Base-by-base conservation (phyloP, 2,113 vertebrate genomes). In the Balaenoptera acutorostrata region DNA sequence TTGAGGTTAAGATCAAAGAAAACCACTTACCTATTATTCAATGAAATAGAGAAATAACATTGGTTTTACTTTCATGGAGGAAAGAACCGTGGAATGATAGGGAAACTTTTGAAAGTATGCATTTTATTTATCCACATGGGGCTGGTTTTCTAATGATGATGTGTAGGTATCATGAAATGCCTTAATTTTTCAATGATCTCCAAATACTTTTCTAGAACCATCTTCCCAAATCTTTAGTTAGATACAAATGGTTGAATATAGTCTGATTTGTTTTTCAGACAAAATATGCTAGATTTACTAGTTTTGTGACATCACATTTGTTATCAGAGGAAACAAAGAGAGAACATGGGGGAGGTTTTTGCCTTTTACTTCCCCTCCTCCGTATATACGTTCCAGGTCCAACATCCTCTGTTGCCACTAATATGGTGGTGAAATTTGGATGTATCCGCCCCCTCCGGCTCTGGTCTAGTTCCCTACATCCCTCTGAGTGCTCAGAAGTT, bases 401-500 rank as follows among this genome's bases (percentile, higher is more conserved):
- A 41, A 3, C 41, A 21, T 68, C 59, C 69, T 84, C 83, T 9
- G 36, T 6, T 31, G 10, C 71, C 23, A 23, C 46, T 55, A 29
- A 90, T 18, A 64, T 31, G n/a, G 85, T 1, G 20, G 87, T 77
- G 71, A 94, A 33, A n/a, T 39, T 5, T 78, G 71, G 88, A 57
- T 33, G 85, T 57, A 72, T 80, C 41, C 39, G 20, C n/a, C 25
- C 25, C 25, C 52, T n/a, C n/a, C 14, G 29, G 44, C 6, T 36
- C 93, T 66, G 86, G 87, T 52, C 86, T 18, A 0, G 4, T 44
- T 75, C 90, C 4, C 7, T 90, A 0, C 21, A 4, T 6, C 27
- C 44, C 64, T 64, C 95, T 75, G 41, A 36, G 84, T 68, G 68
- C 95, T 97, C 89, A 91, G 97, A 98, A 97, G 98, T 98, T 98